Base-by-base conservation (phyloP, 2,113 vertebrate genomes). In the crab-eating macaque (Macaca fascicularis) region DNA sequence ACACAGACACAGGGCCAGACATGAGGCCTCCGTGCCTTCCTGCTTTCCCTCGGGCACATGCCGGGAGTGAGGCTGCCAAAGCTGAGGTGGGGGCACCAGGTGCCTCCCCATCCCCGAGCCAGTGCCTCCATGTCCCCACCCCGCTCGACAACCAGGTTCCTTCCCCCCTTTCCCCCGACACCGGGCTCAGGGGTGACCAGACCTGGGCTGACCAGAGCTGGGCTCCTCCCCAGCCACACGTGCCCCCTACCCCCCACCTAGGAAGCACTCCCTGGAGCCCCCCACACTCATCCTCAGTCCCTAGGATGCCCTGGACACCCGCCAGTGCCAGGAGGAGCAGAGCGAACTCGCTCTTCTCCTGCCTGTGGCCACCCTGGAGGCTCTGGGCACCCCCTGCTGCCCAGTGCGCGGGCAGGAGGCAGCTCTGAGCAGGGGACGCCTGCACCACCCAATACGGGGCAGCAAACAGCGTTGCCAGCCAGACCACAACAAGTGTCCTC, bases 11-110 rank as follows among this genome's bases (percentile, higher is more conserved):
- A 55, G 19, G 52, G 19, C 35, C 45, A 45, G 2, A 23, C n/a
- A 5, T 0, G 9, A 82, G 61, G 3, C 30, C n/a, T 50, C 2
- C 23, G 17, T 3, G 50, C 25, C 40, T 13, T 23, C 12, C n/a
- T 4, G 13, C 0, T 0, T 5, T 11, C 48, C 25, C 43, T 11
- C 0, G 6, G n/a, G n/a, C 61, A 17, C 40, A n/a, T 1, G 7
- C 32, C 12, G 16, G n/a, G 23, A 20, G 17, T 2, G 19, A 7
- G 64, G 61, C 55, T n/a, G 17, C 40, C 2, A 64, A 8, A 50
- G 13, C 30, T 32, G 48, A 48, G 25, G 32, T 20, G 40, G 64
- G 14, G 40, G 14, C 3, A 38, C 22, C 14, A 8, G 30, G 23
- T 5, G 2, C 69, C 52, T 12, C 20, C n/a, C 35, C 43, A 6